Conservation (phyloP, 2,797 vertebrate genomes). For the Sebastes paucispinis region DNA sequence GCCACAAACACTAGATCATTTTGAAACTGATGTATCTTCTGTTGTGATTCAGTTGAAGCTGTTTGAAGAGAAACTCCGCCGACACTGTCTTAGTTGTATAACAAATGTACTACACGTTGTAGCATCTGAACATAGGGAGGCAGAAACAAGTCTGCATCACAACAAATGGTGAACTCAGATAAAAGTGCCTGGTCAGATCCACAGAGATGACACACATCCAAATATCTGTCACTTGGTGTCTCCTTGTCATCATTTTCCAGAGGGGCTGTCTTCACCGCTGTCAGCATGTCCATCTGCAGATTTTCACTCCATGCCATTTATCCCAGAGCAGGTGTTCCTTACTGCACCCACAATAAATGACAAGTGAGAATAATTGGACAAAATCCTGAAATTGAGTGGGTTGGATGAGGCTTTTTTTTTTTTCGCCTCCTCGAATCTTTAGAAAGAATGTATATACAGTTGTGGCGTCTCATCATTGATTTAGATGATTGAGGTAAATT, state of each 20-base stretch:
- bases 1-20: conserved; percentile 25
- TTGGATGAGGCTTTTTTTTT: conserved; percentile 2
- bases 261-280: conserved; percentile 66
- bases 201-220: conserved; percentile 62
- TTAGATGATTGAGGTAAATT: conserved; percentile 42
- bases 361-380: conserved; percentile 68
- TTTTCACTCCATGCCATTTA: conserved; percentile 54
- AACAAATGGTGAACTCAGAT: conserved; percentile 39
- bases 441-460: conserved; percentile 14
- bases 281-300: conserved; percentile 65
- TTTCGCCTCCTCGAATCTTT: conserved; percentile 5
- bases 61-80: no score
- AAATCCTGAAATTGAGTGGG: conserved; percentile 54
- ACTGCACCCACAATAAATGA: conserved; percentile 50
- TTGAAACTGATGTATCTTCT: no score
- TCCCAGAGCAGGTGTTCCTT: conserved; percentile 63
- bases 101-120: neutral
- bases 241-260: conserved; percentile 68
- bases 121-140: conserved; percentile 5
- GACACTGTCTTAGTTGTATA: no score
- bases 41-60: no score
- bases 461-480: conserved; percentile 22
- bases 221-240: conserved; percentile 72
- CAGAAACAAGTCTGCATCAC: conserved; percentile 40
- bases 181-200: conserved; percentile 72